These are phyloP conservation scores for Cladopsammia gracilis DNA, from an alignment of 64 coral and sea anemone genomes.

Conservation along the genomic window DNA sequence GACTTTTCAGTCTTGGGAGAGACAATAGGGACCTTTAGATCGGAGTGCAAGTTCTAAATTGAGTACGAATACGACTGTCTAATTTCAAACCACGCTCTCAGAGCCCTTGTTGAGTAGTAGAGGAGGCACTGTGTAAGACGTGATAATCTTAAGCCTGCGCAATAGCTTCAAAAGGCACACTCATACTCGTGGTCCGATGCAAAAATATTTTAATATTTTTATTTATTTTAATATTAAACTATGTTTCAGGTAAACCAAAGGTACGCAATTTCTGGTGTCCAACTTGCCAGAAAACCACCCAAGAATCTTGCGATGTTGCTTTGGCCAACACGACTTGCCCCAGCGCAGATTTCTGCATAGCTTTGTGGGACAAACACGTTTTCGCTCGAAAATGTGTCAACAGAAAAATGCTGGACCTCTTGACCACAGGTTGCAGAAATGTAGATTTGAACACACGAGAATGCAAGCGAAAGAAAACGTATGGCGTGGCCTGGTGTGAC, in stretches of 20 bases:
- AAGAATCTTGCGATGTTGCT: not conserved
- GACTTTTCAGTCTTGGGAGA: no score
- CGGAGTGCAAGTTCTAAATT: no score
- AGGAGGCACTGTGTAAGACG: no score
- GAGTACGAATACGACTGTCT: no score
- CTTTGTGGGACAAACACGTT: not conserved
- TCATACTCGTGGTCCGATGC: not conserved
- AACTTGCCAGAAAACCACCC: not conserved
- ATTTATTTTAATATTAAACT: no score
- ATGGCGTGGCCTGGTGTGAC: not conserved
- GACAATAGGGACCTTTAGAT: no score
- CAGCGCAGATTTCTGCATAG: not conserved
- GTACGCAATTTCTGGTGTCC: not conserved
- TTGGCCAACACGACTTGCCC: not conserved
- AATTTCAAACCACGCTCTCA: no score
- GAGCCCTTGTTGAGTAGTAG: no score
- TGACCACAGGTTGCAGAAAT: not conserved
- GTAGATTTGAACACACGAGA: not conserved
- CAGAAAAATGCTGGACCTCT: not conserved
- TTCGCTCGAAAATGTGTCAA: slow-evolving; percentile 20
- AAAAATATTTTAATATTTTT: not conserved
- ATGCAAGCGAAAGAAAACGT: not conserved
- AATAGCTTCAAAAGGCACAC: no score
- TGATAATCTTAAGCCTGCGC: no score
- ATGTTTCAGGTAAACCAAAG: not conserved